Percentiles rank a stretch among this genome's conserved stretches.
These are phyloP conservation scores for Glossophaga mutica DNA, from an alignment of 2,797 vertebrate genomes.

Conservation along the genomic window DNA sequence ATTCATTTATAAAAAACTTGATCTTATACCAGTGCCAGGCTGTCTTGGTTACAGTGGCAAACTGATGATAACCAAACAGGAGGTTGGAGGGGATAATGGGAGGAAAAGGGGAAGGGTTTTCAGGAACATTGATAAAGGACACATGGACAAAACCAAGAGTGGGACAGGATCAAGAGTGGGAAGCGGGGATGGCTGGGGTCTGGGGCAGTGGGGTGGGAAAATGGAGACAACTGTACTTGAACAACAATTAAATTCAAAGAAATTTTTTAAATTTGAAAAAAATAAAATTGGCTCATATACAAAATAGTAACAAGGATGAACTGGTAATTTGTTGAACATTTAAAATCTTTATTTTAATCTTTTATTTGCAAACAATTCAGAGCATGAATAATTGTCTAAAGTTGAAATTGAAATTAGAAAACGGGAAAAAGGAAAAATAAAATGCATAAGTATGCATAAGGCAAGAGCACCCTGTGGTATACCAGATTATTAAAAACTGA, in stretches of 20 bases:
- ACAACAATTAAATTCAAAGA: too few species aligned
- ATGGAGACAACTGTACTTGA: too few species aligned
- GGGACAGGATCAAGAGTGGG: too few species aligned
- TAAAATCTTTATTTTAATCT: constrained; percentile 19
- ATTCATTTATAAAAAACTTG: background rate
- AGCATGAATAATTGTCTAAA: background rate
- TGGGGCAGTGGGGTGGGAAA: too few species aligned
- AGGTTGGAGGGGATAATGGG: too few species aligned
- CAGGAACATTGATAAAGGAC: too few species aligned
- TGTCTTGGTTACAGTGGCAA: too few species aligned
- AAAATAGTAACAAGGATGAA: background rate
- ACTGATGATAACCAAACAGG: too few species aligned
- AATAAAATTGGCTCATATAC: background rate
- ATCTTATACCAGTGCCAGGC: too few species aligned
- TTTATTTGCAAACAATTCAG: background rate
- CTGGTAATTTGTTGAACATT: background rate
- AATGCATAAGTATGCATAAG: background rate
- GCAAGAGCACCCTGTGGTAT: background rate
- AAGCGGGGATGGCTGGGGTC: too few species aligned
- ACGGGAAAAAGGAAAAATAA: background rate
- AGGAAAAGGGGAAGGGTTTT: too few species aligned
- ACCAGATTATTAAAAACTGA: background rate
- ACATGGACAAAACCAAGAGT: too few species aligned
- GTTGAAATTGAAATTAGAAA: constrained; percentile 34
- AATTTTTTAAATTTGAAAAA: background rate